Evolutionary conservation across 2,113 vertebrate species (phyloP).

Genomic region (Podiceps cristatus): DNA sequence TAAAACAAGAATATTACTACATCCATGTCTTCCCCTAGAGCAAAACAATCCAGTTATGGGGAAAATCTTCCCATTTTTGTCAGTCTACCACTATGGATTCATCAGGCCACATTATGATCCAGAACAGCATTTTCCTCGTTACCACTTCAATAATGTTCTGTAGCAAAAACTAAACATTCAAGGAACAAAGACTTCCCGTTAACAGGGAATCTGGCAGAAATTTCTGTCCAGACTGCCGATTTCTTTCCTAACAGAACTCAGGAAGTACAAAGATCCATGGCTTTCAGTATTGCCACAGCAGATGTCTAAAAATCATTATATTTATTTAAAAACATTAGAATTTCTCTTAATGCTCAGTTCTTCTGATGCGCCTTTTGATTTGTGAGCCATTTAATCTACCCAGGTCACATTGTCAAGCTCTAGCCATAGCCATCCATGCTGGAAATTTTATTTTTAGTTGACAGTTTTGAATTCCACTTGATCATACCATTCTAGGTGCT

Average conservation of each 20-base stretch:
- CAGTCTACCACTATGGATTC: background rate
- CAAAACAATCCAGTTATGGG: background rate
- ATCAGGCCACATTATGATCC: background rate
- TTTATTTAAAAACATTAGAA: constrained; percentile 40
- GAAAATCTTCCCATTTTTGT: background rate
- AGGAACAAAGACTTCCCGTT: background rate
- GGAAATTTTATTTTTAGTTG: background rate
- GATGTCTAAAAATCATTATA: background rate
- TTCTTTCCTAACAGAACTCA: constrained; percentile 3
- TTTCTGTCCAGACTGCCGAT: constrained; percentile 16
- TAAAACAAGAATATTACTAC: background rate
- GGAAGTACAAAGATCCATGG: constrained; percentile 8
- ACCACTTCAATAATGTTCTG: background rate
- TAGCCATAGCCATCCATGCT: background rate
- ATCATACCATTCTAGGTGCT: background rate
- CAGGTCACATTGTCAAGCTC: background rate
- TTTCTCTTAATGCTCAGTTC: background rate
- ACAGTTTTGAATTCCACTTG: background rate
- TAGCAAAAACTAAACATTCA: background rate
- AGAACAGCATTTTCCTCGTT: background rate
- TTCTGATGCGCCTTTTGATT: background rate
- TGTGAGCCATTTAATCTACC: background rate
- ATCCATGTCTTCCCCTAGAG: background rate
- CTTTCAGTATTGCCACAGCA: constrained; percentile 5
- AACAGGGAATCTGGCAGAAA: constrained; percentile 40